phyloP scores from a whole-genome alignment of 1,140 invertebrate species.

The Scaptomyza graminum region DNA sequence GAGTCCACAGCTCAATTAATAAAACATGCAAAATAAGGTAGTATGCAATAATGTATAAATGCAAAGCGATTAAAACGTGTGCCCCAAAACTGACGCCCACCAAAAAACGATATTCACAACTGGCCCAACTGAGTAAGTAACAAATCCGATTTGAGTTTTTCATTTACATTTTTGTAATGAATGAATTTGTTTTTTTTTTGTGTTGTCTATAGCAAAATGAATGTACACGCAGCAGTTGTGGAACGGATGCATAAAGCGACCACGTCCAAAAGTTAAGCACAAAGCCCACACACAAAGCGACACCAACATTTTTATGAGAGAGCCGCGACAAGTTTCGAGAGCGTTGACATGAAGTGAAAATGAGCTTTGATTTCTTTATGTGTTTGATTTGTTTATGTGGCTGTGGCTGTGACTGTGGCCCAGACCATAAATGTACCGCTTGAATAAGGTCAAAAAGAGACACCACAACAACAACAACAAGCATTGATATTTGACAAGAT shows the following conservation, averaged over 20 bases:
- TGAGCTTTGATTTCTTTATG: conserved; percentile 78
- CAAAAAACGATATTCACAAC: conserved; percentile 38
- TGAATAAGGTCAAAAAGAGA: conserved; percentile 71
- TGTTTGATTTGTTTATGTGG: conserved; percentile 70
- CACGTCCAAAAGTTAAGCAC: conserved; percentile 12
- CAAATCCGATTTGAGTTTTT: conserved; percentile 59
- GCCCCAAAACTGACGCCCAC: conserved; percentile 59
- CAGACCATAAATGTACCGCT: conserved; percentile 60
- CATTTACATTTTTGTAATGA: conserved; percentile 60
- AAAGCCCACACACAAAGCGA: conserved; percentile 31
- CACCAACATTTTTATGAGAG: conserved; percentile 33
- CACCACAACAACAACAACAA: conserved; percentile 60
- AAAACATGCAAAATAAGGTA: conserved; percentile 44
- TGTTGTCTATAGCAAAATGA: conserved; percentile 47
- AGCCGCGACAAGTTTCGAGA: conserved; percentile 42
- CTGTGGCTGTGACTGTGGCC: conserved; percentile 25
- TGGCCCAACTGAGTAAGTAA: conserved; percentile 54
- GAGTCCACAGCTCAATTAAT: conserved; percentile 60
- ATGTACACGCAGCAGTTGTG: conserved; percentile 48
- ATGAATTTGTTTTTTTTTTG: conserved; percentile 38
- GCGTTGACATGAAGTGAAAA: conserved; percentile 72
- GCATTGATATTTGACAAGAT: conserved; percentile 68
- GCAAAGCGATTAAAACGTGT: conserved; percentile 59
- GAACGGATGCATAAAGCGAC: conserved; percentile 41
- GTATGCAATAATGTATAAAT: conserved; percentile 51